Evolutionary conservation across 2,797 vertebrate species (phyloP).

Genomic region (Melanotaenia pygmaea): DNA sequence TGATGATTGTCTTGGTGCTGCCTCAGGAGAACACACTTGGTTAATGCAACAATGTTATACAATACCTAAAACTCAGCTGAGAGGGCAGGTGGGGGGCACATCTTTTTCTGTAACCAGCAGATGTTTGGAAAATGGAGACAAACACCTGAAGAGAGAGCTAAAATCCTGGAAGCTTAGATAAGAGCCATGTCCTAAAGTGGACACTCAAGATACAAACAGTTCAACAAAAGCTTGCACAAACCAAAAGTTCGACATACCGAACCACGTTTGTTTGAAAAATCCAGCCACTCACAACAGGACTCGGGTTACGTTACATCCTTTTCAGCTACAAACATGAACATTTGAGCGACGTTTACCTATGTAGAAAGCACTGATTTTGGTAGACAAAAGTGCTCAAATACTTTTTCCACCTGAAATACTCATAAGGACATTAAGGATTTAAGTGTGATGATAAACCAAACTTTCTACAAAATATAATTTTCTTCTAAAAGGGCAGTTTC

Average conservation of each 20-base stretch:
- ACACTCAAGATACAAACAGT: conserved; percentile 10
- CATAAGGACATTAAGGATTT: neutral
- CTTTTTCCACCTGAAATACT: conserved; percentile 19
- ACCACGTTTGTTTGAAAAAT: neutral
- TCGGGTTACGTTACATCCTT: neutral
- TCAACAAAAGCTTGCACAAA: conserved; percentile 22
- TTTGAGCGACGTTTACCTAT: conserved; percentile 3
- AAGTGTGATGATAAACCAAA: conserved; percentile 24
- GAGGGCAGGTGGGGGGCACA: neutral
- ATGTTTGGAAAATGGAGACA: conserved; percentile 3
- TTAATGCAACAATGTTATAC: conserved; percentile 12
- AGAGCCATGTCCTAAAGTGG: conserved; percentile 12
- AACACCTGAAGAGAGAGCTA: neutral
- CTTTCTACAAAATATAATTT: conserved; percentile 37
- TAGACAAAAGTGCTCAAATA: neutral
- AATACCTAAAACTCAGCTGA: conserved; percentile 19
- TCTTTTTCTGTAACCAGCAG: conserved; percentile 15
- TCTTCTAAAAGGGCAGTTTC: conserved; percentile 52
- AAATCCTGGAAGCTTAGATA: conserved; percentile 39
- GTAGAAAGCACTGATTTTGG: neutral
- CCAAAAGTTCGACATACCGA: conserved; percentile 21
- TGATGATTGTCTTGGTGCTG: conserved; percentile 60
- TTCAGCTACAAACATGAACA: conserved; percentile 20
- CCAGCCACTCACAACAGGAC: neutral
- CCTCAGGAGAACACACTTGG: neutral